Base-by-base conservation (phyloP, 2,888 invertebrate genomes). In the Xestia c-nigrum region DNA sequence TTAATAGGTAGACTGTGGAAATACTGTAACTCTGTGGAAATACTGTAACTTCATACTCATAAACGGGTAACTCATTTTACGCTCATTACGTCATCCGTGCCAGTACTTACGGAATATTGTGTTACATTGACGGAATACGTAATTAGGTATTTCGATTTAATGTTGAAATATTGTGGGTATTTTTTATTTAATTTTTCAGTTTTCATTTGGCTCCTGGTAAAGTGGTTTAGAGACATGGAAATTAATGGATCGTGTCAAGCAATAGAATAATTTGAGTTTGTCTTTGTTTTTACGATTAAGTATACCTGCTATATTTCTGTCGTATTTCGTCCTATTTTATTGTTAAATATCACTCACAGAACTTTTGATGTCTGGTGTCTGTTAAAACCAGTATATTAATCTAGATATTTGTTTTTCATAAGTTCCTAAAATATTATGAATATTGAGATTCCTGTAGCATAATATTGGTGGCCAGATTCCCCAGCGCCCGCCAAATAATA, bases 21-120 rank as follows among this genome's bases (percentile, higher is more conserved):
- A 24, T 64, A 64, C 64, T 64, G 64, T 64, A 64, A 64, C 84
- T 85, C 64, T 64, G 64, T 64, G n/a, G 43, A 24, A 64, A 24
- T 64, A 64, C 64, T 64, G 64, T 64, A 64, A 64, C 84, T 85
- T 81, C 80, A 74, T 85, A 79, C 78, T 75, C 83, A 79, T 88
- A 86, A 83, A 87, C 83, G 81, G 77, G 78, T 76, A 85, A 84
- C 78, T 84, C 87, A 77, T 88, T 87, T 85, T 87, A 84, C 66
- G 84, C 81, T 88, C 84, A 87, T 88, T 84, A 83, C 81, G 74
- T 73, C 72, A 83, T 87, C 74, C 82, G 71, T 38, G 64, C 43
- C 67, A 55, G 77, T 80, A 82, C 78, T 79, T 85, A 80, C 76
- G 57, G 66, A 72, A 69, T 78, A 87, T 85, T 85, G 79, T 78